Conservation (phyloP, 2,113 vertebrate species). For the Coptodon bakossiorum region DNA sequence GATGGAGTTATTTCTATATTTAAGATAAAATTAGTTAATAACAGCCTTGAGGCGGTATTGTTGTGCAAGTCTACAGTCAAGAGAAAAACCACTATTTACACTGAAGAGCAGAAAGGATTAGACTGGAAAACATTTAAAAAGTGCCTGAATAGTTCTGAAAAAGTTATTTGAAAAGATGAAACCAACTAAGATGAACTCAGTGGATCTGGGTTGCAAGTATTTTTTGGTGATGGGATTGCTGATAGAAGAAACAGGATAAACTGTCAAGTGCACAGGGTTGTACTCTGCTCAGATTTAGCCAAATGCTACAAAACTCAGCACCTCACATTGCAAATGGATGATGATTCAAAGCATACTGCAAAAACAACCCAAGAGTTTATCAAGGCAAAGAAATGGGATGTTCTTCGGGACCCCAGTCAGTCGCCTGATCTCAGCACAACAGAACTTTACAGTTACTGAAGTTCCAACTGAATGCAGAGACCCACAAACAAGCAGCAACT, state of each 20-base stretch:
- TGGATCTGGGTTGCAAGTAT: background rate
- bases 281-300: background rate
- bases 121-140: background rate
- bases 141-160: background rate
- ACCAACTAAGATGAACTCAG: background rate
- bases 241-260: background rate
- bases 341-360: background rate
- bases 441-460: background rate
- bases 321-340: background rate
- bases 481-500: background rate
- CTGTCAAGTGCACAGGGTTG: background rate
- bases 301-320: background rate
- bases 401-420: background rate
- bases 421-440: background rate
- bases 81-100: background rate
- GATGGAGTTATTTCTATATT: background rate
- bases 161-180: background rate
- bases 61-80: background rate
- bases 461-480: background rate
- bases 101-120: background rate
- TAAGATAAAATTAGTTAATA: background rate
- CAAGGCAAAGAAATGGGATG: background rate
- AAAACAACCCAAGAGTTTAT: background rate
- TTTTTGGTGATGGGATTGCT: background rate
- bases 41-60: background rate